These are phyloP conservation scores for Drosophila silvestris DNA, from an alignment of 2,888 invertebrate species.

Conservation along the genomic window DNA sequence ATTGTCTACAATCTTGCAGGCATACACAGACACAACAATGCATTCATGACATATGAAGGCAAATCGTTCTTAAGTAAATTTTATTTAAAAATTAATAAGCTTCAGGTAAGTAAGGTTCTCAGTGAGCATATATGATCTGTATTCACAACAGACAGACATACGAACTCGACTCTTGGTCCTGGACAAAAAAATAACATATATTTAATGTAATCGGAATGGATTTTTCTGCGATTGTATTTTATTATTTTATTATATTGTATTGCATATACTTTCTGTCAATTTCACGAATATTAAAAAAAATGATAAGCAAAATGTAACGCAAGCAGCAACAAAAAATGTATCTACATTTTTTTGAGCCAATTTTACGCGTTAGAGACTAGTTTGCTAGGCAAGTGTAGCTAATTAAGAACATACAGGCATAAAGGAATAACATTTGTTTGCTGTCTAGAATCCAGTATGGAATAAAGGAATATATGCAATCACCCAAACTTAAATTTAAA, in stretches of 20 bases:
- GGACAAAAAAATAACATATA: not conserved
- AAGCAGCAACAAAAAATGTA: too few species aligned
- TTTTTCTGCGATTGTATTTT: not conserved
- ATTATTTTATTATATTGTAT: too few species aligned
- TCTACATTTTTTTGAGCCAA: too few species aligned
- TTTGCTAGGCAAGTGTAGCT: not conserved
- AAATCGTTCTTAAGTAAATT: constrained; percentile 83
- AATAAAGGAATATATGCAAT: not conserved
- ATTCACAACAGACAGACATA: not conserved
- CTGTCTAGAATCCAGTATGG: not conserved
- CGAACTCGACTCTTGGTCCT: not conserved
- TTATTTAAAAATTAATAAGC: constrained; percentile 80
- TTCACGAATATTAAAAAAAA: not conserved
- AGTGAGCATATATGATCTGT: not conserved
- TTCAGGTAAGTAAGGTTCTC: constrained; percentile 75
- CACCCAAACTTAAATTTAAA: not conserved
- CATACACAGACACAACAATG: constrained; percentile 79
- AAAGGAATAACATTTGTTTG: not conserved
- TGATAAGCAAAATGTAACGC: too few species aligned
- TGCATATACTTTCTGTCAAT: too few species aligned
- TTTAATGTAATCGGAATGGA: not conserved
- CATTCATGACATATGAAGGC: constrained; percentile 84
- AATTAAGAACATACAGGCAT: not conserved
- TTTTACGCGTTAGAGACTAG: not conserved
- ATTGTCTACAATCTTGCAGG: constrained; percentile 83